Base-by-base conservation (phyloP, 2,797 vertebrate species). In the Sebastes goodei region DNA sequence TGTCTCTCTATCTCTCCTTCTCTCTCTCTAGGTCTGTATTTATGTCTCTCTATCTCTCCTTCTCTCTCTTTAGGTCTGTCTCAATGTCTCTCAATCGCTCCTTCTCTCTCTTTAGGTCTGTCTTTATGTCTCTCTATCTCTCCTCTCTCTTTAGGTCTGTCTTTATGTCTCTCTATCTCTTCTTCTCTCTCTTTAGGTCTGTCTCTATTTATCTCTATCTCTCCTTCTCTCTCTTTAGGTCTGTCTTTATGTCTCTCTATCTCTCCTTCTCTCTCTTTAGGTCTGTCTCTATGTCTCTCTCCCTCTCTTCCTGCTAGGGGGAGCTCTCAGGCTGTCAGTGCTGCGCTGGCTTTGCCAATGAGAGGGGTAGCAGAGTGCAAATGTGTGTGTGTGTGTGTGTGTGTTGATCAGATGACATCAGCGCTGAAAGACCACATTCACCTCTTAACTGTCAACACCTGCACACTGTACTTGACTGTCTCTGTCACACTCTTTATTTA, bases 291-390 rank as follows among this genome's bases (percentile, higher is more conserved):
- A 33, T 33, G 33, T 33, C 33, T 33, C 33, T 33, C 33, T 33
- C 33, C 33, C 49, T 74, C 77, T 80, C 70, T 63, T 38, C 69
- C 97, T 93, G 96, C 97, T 98, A 99, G 97, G 97, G 97, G 97
- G 97, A 96, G 97, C 97, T 97, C 96, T 87, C 93, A 95, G 97
- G 95, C 97, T 94, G 96, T 94, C 86, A 80, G 87, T 86, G 79
- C 80, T 82, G 71, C 78, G 68, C 78, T 78, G 11, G 6, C 74
- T 64, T 61, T 81, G 35, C 80, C 79, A 78, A 5, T 65, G 80
- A 83, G 59, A 87, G 71, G 66, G 74, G 87, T 4, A 68, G 61
- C 38, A 76, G 35, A 83, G 82, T 85, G 61, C 63, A 35, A 73
- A 49, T 33, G 32, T 10, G 32, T 32, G 30, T 32, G 32, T 32